Percentiles rank a stretch among this genome's conserved stretches.
These are phyloP conservation scores for Andrena dorsata DNA, from an alignment of 2,888 invertebrate genomes.

Conservation along the genomic window DNA sequence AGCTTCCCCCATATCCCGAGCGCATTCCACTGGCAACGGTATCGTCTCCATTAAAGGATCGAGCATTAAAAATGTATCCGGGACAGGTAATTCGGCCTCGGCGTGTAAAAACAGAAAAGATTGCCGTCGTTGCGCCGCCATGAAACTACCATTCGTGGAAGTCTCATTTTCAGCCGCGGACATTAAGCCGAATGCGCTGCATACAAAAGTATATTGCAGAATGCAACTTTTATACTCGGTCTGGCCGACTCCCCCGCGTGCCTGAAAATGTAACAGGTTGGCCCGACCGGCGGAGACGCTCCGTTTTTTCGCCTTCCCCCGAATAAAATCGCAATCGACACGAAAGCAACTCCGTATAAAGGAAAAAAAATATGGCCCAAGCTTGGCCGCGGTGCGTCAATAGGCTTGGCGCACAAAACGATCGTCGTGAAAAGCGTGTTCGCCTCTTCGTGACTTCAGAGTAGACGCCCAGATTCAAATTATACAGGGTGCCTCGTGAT, in stretches of 20 bases:
- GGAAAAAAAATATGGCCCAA: constrained; percentile 30
- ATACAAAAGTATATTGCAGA: constrained; percentile 60
- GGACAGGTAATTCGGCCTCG: constrained; percentile 25
- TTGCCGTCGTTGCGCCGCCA: constrained; percentile 50
- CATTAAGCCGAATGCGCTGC: constrained; percentile 69
- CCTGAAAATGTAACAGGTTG: constrained; percentile 63
- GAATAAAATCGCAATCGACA: constrained; percentile 53
- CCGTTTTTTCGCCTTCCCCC: constrained; percentile 12
- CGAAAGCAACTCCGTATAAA: constrained; percentile 17
- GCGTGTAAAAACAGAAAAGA: constrained; percentile 62
- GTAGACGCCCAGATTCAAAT: too few relatives aligned
- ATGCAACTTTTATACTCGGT: constrained; percentile 68
- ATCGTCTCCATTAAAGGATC: constrained; percentile 36
- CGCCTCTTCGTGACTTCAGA: background rate
- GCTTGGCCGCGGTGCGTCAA: constrained; percentile 3
- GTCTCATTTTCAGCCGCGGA: constrained; percentile 66
- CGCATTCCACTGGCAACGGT: constrained; percentile 1
- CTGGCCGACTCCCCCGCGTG: constrained; percentile 40
- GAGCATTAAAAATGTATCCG: constrained; percentile 53
- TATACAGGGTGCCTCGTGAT: too few relatives aligned
- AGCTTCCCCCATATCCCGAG: background rate
- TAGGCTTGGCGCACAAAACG: background rate
- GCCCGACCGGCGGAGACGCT: constrained; percentile 15
- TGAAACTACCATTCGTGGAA: constrained; percentile 59
- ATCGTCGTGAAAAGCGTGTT: background rate